Percentiles rank a stretch among this genome's conserved stretches.
Conservation (phyloP, 92 coral and sea anemone genomes). For the Bergia puertoricense region DNA sequence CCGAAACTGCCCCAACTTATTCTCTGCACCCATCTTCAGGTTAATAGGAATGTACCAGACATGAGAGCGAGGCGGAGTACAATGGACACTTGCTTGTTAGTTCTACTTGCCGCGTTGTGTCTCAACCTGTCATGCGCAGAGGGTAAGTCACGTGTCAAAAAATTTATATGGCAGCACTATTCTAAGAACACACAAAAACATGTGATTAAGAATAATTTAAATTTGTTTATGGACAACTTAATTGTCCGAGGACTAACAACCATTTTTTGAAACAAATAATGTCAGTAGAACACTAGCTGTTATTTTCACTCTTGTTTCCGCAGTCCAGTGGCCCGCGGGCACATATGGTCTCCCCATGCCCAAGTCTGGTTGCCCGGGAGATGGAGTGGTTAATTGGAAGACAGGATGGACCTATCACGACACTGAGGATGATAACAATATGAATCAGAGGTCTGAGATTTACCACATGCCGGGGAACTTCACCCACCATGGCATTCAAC, state of each 20-base stretch:
- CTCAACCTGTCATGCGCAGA: constrained; percentile 20
- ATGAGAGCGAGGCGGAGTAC: constrained; percentile 24
- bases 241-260: too few species aligned
- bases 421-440: constrained; percentile 96
- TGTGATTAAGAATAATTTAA: not conserved
- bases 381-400: constrained; percentile 81
- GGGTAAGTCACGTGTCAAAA: not conserved
- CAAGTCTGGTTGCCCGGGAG: constrained; percentile 86
- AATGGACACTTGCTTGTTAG: not conserved
- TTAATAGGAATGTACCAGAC: constrained; percentile 20
- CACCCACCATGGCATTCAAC: constrained; percentile 96
- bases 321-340: constrained; percentile 98
- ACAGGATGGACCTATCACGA: constrained; percentile 97
- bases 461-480: constrained; percentile 99
- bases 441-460: constrained; percentile 90
- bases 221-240: not conserved
- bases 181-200: not conserved
- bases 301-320: not conserved
- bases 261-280: too few species aligned
- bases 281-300: not conserved
- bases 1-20: not conserved
- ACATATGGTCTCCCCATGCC: constrained; percentile 98
- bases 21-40: not conserved
- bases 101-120: constrained; percentile 17
- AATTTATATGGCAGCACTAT: not conserved